Evolutionary conservation across 2,113 vertebrate species (phyloP), one percentile per base, ranked within the genome.

Genomic region (Catharus fuscescens): DNA sequence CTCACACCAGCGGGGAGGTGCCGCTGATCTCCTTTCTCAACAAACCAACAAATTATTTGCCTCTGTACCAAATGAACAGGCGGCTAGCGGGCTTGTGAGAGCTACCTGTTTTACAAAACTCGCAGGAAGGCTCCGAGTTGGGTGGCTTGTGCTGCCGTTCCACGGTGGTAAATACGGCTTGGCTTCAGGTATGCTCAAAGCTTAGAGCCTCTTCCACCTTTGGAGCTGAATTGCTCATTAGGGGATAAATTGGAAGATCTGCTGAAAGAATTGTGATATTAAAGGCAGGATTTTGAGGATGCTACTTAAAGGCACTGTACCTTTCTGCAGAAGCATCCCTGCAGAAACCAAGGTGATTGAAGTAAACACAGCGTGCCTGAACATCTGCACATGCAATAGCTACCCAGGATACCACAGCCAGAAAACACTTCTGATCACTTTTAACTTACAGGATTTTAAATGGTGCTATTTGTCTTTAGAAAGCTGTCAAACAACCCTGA

Each of bases 381-480:
- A 73, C 82, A 69, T 9, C 52, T 80, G 76, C 47, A 59, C 29
- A 2, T 32, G 54, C 29, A 50, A 40, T 14, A 78, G 32, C 78
- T 74, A n/a, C 21, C 59, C 50, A 31, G 38, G 76, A 38, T 42
- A 42, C 32, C 9, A 4, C 54, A 77, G 40, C 50, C 14, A 3
- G 44, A 74, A 74, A 72, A 67, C 19, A 32, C 10, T 83, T 47
- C 71, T 83, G 31, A 50, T 79, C 10, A 6, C 59, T 47, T 86
- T 48, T 59, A 48, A 47, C 52, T 61, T 62, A 62, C 18, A 29
- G 65, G 31, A 9, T 54, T 84, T 88, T 79, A 93, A 96, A 80
- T 65, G 53, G 74, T 76, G n/a, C 57, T 91, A 64, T 81, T 94
- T 95, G 45, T 53, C 54, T 89, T 84, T 62, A 88, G 80, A 96